A percentile compares a stretch with the other conserved stretches of the same genome.
phyloP scores from a whole-genome alignment of 2,797 vertebrate genomes.

The Myotis vivesi region DNA sequence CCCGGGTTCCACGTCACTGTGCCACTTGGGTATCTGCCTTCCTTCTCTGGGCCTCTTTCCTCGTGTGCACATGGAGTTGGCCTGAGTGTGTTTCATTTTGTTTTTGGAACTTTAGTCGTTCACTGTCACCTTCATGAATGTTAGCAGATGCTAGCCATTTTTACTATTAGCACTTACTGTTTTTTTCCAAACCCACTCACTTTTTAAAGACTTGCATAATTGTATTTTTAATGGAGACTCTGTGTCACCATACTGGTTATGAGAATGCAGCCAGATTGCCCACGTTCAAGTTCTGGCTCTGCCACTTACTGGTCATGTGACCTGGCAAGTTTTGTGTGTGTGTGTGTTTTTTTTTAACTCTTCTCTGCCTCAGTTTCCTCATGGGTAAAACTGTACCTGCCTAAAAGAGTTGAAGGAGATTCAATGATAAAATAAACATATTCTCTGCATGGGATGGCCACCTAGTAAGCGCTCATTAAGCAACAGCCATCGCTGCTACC shows the following conservation, averaged over 20 bases:
- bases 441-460: neutral
- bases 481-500: neutral
- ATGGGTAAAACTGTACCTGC: neutral
- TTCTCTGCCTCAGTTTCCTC: neutral
- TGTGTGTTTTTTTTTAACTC: no score
- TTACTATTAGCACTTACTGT: neutral
- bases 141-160: neutral
- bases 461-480: neutral
- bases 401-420: neutral
- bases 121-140: neutral
- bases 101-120: neutral
- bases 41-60: neutral
- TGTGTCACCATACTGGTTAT: neutral
- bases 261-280: neutral
- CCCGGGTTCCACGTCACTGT: neutral
- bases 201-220: neutral
- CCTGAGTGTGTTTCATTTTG: neutral
- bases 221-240: neutral
- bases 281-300: neutral
- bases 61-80: neutral
- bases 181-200: neutral
- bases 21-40: neutral
- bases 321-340: neutral
- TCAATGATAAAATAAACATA: rapidly evolving
- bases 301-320: neutral